A percentile compares a stretch with the other conserved stretches of the same genome.
These are phyloP conservation scores for Drosophila ficusphila DNA, from an alignment of 1,140 invertebrate species.

Conservation along the genomic window DNA sequence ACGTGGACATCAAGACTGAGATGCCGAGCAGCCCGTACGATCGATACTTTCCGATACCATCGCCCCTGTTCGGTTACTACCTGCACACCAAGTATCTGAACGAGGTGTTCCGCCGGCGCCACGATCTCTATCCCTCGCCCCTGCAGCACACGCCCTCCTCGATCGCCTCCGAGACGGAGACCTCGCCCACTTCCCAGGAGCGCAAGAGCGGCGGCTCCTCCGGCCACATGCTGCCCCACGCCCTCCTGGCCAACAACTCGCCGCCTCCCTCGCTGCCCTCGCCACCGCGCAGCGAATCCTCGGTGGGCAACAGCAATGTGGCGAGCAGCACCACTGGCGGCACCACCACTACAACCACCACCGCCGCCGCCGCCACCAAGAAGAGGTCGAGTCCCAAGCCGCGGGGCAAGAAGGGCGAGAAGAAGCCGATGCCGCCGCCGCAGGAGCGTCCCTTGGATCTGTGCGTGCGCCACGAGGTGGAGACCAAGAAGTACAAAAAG, in stretches of 20 bases:
- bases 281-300: constrained; percentile 80
- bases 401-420: constrained; percentile 50
- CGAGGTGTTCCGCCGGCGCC: constrained; percentile 88
- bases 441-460: constrained; percentile 95
- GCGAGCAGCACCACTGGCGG: constrained; percentile 27
- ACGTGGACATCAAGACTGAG: constrained; percentile 85
- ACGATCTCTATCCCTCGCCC: constrained; percentile 88
- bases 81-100: constrained; percentile 90
- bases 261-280: constrained; percentile 77
- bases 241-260: constrained; percentile 56
- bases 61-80: constrained; percentile 89
- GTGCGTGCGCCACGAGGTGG: constrained; percentile 86
- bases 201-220: constrained; percentile 30
- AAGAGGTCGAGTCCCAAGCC: constrained; percentile 53
- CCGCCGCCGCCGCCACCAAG: constrained; percentile 10
- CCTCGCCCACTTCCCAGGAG: constrained; percentile 52
- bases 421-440: constrained; percentile 84
- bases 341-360: background rate
- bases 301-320: constrained; percentile 39
- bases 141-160: constrained; percentile 80
- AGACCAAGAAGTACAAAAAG: constrained; percentile 69
- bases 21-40: constrained; percentile 86
- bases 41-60: constrained; percentile 87
- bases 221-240: constrained; percentile 44
- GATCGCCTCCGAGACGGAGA: constrained; percentile 76